Percentiles rank a stretch among this genome's conserved stretches.
Conservation (phyloP, 2,797 vertebrate species). For the Thamnophis elegans region DNA sequence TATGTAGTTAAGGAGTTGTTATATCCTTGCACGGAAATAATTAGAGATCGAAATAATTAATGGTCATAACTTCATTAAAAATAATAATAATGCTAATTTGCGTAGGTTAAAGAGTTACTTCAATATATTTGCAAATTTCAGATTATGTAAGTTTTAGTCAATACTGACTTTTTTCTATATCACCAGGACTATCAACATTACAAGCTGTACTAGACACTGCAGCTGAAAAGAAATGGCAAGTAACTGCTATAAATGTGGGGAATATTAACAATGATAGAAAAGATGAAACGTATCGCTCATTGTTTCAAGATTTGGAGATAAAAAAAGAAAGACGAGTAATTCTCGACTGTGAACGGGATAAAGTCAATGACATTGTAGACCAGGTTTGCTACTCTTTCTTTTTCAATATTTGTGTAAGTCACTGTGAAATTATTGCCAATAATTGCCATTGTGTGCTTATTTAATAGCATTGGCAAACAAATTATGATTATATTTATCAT, state of each 20-base stretch:
- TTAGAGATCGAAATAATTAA: neutral
- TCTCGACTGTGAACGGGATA: conserved; percentile 97
- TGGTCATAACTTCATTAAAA: neutral
- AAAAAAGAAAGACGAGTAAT: conserved; percentile 97
- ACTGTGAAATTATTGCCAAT: conserved; percentile 26
- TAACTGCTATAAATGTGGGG: conserved; percentile 98
- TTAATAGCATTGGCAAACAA: conserved; percentile 22
- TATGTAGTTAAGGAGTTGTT: neutral
- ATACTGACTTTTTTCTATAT: conserved; percentile 40
- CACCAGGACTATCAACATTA: conserved; percentile 88
- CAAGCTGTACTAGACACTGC: conserved; percentile 97
- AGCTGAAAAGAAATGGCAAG: conserved; percentile 98
- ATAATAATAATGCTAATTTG: neutral
- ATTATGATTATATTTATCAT: conserved; percentile 19
- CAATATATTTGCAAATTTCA: neutral
- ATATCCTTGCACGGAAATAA: conserved; percentile 4
- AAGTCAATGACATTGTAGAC: conserved; percentile 99
- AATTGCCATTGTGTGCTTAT: conserved; percentile 35
- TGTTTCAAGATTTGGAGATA: conserved; percentile 96
- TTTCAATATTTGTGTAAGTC: conserved; percentile 32
- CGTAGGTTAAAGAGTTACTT: neutral
- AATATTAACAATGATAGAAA: conserved; percentile 98
- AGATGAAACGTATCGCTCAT: conserved; percentile 95
- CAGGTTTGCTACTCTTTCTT: conserved; percentile 79
- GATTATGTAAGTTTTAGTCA: neutral